Conservation (phyloP, 2,888 invertebrate species). For the Falcaria lacertinaria region DNA sequence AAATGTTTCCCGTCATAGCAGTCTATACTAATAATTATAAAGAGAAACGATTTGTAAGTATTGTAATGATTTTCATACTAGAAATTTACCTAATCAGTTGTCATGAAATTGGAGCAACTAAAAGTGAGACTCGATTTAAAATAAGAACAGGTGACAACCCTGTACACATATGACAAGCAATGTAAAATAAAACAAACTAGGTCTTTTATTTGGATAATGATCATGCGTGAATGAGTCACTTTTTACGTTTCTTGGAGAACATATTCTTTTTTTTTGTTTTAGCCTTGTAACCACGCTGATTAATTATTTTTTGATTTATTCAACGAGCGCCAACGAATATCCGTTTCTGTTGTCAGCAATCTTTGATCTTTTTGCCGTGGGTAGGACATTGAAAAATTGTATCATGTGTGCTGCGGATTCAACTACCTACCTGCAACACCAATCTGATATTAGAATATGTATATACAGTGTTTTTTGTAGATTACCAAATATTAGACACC, state of each 20-base stretch:
- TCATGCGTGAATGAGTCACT: conserved; percentile 43
- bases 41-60: too few species aligned
- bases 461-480: too few species aligned
- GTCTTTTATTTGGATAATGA: conserved; percentile 47
- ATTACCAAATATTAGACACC: too few species aligned
- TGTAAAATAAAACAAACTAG: conserved; percentile 34
- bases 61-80: too few species aligned
- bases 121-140: too few species aligned
- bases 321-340: neutral
- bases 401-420: too few species aligned
- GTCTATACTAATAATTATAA: too few species aligned
- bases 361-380: neutral
- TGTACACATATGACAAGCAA: conserved; percentile 52
- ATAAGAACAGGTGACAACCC: conserved; percentile 11
- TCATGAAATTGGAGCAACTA: too few species aligned
- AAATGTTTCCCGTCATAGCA: too few species aligned
- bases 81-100: too few species aligned
- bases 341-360: neutral
- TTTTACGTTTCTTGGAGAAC: conserved; percentile 30
- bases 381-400: neutral
- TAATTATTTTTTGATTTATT: conserved; percentile 4
- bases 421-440: too few species aligned
- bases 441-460: too few species aligned
- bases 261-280: conserved; percentile 22
- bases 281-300: conserved; percentile 9